Percentiles rank a stretch among this genome's conserved stretches.
Conservation (phyloP, 2,888 invertebrate genomes). For the Rosalia funebris region DNA sequence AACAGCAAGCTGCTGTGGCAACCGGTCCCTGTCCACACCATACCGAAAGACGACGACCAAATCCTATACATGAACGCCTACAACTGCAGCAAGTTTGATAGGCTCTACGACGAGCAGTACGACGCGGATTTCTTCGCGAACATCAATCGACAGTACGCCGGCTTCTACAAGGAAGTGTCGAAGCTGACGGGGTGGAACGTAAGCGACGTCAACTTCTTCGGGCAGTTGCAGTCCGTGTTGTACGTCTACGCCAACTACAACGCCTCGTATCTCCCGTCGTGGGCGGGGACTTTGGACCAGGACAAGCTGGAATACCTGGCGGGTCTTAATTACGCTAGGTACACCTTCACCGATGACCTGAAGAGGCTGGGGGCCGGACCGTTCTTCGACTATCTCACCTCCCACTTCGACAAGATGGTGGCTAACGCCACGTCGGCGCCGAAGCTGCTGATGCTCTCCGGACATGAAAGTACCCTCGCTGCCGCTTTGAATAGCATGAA, state of each 20-base stretch:
- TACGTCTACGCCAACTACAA: slow-evolving; percentile 14
- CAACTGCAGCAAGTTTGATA: slow-evolving; percentile 76
- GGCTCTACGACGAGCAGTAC: slow-evolving; percentile 57
- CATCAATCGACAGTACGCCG: slow-evolving; percentile 11
- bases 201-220: slow-evolving; percentile 16
- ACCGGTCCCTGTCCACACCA: slow-evolving; percentile 81
- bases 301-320: slow-evolving; percentile 16
- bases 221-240: slow-evolving; percentile 4
- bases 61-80: slow-evolving; percentile 70
- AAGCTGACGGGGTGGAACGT: slow-evolving; percentile 14
- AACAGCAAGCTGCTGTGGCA: slow-evolving; percentile 74
- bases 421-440: neutral
- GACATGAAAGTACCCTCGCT: slow-evolving; percentile 80
- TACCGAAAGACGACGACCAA: slow-evolving; percentile 70
- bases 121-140: slow-evolving; percentile 1
- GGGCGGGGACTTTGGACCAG: slow-evolving; percentile 3
- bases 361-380: slow-evolving; percentile 16
- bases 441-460: slow-evolving; percentile 64
- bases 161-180: slow-evolving; percentile 18
- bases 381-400: slow-evolving; percentile 21
- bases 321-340: slow-evolving; percentile 14
- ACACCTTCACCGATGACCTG: slow-evolving; percentile 7
- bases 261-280: neutral
- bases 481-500: slow-evolving; percentile 75
- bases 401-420: slow-evolving; percentile 7